Base-by-base conservation (phyloP, 2,888 invertebrate genomes). In the Xiphydria camelus region DNA sequence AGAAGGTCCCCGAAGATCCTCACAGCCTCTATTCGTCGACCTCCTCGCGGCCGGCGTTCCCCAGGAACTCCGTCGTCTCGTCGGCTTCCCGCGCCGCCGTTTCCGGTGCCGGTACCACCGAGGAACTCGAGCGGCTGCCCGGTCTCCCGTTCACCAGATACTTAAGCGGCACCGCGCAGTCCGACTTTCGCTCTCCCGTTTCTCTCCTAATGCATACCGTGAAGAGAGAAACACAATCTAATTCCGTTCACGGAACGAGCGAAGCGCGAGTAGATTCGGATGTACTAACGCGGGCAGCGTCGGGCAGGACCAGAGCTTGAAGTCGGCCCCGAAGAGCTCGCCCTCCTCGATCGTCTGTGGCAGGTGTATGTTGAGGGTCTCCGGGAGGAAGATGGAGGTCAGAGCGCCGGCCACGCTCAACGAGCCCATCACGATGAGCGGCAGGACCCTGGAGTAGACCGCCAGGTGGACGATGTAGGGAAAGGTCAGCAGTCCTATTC, bases 381-480 rank as follows among this genome's bases (percentile, higher is more conserved):
- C 85, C 1, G 85, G 85, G 2, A 85, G 70, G 56, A 83, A 83
- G 2, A 84, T 73, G 1, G 83, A 81, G 1, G 80, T 79, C 4
- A 83, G 57, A 0, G 82, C 83, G 1, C 82, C 83, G 19, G 80
- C 68, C 2, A 84, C 70, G 52, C 82, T 81, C 20, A 84, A 66
- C 0, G 81, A 68, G 2, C 85, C 85, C 78, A 84, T 82, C 19
- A 84, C 80, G 34, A 80, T 79, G 29, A 85, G 71, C 0, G 85
- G 85, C 5, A 85, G 70, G 0, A 82, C 80, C 58, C 80, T 77
- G 32, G 80, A 80, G 68, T 83, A 82, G 1, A 80, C 79, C 0
- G 83, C 81, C 75, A 85, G 66, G 57, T 82, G 80, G 0, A 85
- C 83, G 51, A 86, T 83, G 62, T 84, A 83, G 0, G 86, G 86